These are phyloP conservation scores for Pachliopta kotzebuea DNA, from an alignment of 2,888 invertebrate species.

Conservation along the genomic window DNA sequence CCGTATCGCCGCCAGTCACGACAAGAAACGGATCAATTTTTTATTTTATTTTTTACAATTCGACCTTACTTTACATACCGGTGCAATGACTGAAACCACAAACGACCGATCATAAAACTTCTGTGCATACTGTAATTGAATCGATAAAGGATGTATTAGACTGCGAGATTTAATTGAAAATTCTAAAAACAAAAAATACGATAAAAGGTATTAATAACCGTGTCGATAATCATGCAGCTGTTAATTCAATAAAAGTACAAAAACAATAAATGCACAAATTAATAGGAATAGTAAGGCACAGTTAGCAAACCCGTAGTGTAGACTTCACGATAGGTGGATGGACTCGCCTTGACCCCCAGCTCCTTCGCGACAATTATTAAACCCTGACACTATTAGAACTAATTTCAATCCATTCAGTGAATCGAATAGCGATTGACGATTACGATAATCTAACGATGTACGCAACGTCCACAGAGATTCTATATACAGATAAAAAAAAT, in stretches of 20 bases:
- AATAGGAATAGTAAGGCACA: slow-evolving; percentile 1
- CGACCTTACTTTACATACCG: slow-evolving; percentile 51
- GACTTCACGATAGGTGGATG: slow-evolving; percentile 45
- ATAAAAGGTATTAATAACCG: not conserved
- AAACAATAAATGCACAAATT: slow-evolving; percentile 35
- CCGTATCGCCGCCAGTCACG: slow-evolving; percentile 60
- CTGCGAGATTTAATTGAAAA: slow-evolving; percentile 13
- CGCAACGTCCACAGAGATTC: slow-evolving; percentile 16
- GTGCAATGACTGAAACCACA: slow-evolving; percentile 26
- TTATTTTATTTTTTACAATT: slow-evolving; percentile 54
- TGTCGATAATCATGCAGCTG: not conserved
- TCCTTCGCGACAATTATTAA: slow-evolving; percentile 50
- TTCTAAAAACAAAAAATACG: not conserved
- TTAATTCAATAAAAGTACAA: not conserved
- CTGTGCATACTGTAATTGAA: slow-evolving; percentile 15
- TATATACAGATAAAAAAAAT: slow-evolving; percentile 14
- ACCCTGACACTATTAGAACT: slow-evolving; percentile 64
- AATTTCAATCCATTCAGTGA: slow-evolving; percentile 33
- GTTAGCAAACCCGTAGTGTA: slow-evolving; percentile 21
- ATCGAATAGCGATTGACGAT: slow-evolving; percentile 28
- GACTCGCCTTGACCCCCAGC: slow-evolving; percentile 68
- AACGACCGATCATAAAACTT: slow-evolving; percentile 10
- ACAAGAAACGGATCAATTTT: slow-evolving; percentile 55
- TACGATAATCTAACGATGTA: slow-evolving; percentile 17
- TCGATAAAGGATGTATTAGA: not conserved